Evolutionary conservation across 2,888 invertebrate genomes (phyloP).

Genomic region (Acanthosepion esculentum): DNA sequence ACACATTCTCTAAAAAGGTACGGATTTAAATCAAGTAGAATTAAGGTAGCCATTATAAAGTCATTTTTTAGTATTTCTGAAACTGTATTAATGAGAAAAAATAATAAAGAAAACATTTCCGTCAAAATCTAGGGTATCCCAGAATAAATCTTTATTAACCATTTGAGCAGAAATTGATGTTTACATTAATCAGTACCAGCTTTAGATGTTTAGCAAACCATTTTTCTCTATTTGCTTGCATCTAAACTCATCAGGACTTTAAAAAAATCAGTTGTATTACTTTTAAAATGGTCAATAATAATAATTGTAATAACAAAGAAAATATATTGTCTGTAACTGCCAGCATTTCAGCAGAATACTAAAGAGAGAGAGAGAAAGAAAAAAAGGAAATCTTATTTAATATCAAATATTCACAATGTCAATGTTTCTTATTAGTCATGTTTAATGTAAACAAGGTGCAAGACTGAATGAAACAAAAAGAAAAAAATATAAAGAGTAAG

Average conservation of each 20-base stretch:
- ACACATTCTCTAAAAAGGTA: too few relatives aligned
- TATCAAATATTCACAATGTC: background rate
- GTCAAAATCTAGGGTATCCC: conserved; percentile 22
- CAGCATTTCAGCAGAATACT: background rate
- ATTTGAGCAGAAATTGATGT: background rate
- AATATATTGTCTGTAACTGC: conserved; percentile 33
- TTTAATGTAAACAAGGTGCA: background rate
- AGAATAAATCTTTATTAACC: conserved; percentile 33
- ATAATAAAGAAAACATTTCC: background rate
- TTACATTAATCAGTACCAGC: background rate
- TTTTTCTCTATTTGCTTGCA: background rate
- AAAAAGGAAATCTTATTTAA: background rate
- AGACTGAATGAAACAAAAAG: background rate
- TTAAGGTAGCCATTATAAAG: too few relatives aligned
- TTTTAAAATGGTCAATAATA: conserved; percentile 23
- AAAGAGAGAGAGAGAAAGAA: background rate
- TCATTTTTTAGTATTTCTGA: too few relatives aligned
- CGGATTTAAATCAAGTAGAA: too few relatives aligned
- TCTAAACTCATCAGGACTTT: background rate
- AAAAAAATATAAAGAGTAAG: too few relatives aligned
- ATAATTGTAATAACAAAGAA: conserved; percentile 25
- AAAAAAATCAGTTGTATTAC: background rate
- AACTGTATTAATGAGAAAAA: background rate
- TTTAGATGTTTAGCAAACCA: background rate
- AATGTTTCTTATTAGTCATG: background rate